phyloP scores from a whole-genome alignment of 1,140 invertebrate genomes.

The Uloborus diversus region DNA sequence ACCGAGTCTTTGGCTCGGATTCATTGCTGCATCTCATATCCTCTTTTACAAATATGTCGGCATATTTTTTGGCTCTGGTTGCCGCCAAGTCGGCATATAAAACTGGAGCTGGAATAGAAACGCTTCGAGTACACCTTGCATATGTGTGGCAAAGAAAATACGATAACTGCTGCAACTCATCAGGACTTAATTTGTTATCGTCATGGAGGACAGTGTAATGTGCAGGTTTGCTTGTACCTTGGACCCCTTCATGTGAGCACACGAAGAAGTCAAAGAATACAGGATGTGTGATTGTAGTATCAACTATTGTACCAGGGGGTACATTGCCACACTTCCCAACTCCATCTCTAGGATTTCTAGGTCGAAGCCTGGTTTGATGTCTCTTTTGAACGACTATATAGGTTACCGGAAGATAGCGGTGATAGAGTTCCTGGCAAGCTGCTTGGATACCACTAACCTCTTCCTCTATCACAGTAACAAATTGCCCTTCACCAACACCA shows the following conservation, averaged over 20 bases:
- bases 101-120: conserved; percentile 61
- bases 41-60: conserved; percentile 19
- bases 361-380: conserved; percentile 55
- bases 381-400: conserved; percentile 60
- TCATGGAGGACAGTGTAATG: conserved; percentile 60
- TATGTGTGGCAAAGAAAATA: conserved; percentile 60
- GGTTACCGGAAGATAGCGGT: conserved; percentile 51
- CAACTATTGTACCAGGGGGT: conserved; percentile 84
- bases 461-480: conserved; percentile 61
- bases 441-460: conserved; percentile 56
- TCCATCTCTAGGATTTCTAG: conserved; percentile 57
- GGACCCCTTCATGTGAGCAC: conserved; percentile 73
- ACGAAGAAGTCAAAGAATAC: conserved; percentile 86
- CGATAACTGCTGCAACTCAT: conserved; percentile 57
- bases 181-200: conserved; percentile 56
- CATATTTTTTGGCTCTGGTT: conserved; percentile 53
- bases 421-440: conserved; percentile 17
- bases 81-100: conserved; percentile 62
- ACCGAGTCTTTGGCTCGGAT: background rate
- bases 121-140: conserved; percentile 50
- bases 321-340: conserved; percentile 72
- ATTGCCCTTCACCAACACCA: conserved; percentile 68
- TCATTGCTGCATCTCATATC: background rate
- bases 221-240: conserved; percentile 58
- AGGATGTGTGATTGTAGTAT: conserved; percentile 81